A percentile compares a stretch with the other conserved stretches of the same genome.
phyloP scores from a whole-genome alignment of 2,888 invertebrate species.

The Chelonus formosanus region DNA sequence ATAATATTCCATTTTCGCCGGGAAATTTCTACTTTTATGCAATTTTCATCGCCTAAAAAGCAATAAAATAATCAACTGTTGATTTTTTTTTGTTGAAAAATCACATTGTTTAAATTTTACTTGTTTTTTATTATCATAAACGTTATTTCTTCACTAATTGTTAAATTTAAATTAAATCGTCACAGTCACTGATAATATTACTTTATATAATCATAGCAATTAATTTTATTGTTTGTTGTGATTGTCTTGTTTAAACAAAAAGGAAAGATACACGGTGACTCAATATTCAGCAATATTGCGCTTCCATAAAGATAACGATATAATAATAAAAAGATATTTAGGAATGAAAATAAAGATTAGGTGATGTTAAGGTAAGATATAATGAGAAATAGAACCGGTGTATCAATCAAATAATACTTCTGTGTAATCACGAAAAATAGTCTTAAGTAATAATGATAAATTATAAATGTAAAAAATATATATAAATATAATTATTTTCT shows the following conservation, averaged over 20 bases:
- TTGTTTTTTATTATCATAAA: no score
- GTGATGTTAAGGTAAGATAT: neutral
- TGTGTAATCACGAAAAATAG: neutral
- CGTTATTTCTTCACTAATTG: no score
- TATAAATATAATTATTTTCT: conserved; percentile 1
- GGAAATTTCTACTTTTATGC: conserved; percentile 36
- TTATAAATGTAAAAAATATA: conserved; percentile 34
- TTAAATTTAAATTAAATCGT: no score
- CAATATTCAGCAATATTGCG: conserved; percentile 26
- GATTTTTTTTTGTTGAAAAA: neutral
- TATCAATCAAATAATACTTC: no score
- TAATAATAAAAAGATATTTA: no score
- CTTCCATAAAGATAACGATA: conserved; percentile 24
- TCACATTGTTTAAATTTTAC: neutral
- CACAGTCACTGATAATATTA: no score
- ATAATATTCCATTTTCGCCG: conserved; percentile 24
- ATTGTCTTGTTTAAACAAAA: conserved; percentile 4
- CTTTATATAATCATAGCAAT: no score
- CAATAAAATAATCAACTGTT: neutral
- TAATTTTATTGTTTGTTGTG: no score
- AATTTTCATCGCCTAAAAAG: neutral
- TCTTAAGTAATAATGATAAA: neutral
- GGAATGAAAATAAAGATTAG: conserved; percentile 15
- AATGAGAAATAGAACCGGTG: neutral
- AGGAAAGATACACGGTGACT: conserved; percentile 23